Conservation (phyloP, 2,888 invertebrate genomes). For the Elaeidobius kamerunicus region DNA sequence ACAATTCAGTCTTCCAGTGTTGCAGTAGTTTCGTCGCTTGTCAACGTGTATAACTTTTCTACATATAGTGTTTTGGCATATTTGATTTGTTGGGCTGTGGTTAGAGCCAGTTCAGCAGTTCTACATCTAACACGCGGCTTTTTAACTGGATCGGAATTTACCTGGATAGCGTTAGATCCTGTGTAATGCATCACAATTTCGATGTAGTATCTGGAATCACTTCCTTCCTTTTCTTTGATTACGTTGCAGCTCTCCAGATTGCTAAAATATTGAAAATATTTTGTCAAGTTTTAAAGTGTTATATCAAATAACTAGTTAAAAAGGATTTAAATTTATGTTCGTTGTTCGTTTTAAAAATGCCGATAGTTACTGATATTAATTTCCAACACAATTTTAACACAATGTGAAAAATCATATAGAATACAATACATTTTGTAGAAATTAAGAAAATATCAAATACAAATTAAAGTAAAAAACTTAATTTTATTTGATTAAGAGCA, state of each 20-base stretch:
- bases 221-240: constrained; percentile 51
- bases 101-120: constrained; percentile 64
- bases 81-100: constrained; percentile 78
- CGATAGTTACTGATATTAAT: no score
- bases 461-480: no score
- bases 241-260: constrained; percentile 66
- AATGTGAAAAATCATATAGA: no score
- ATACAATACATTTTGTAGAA: no score
- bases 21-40: constrained; percentile 40
- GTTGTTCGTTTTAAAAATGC: no score
- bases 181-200: constrained; percentile 64
- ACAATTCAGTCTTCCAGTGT: constrained; percentile 41
- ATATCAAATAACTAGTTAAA: no score
- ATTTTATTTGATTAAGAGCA: no score
- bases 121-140: constrained; percentile 78
- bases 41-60: constrained; percentile 73
- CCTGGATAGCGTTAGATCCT: constrained; percentile 49
- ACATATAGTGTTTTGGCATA: constrained; percentile 84
- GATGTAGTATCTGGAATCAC: constrained; percentile 59
- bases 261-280: constrained; percentile 43
- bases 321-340: no score
- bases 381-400: no score
- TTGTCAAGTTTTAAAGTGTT: not conserved
- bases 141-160: constrained; percentile 56
- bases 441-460: no score